A percentile compares a stretch with the other conserved stretches of the same genome.
These are phyloP conservation scores for Bombus breviceps DNA, from an alignment of 1,140 invertebrate genomes.

Conservation along the genomic window DNA sequence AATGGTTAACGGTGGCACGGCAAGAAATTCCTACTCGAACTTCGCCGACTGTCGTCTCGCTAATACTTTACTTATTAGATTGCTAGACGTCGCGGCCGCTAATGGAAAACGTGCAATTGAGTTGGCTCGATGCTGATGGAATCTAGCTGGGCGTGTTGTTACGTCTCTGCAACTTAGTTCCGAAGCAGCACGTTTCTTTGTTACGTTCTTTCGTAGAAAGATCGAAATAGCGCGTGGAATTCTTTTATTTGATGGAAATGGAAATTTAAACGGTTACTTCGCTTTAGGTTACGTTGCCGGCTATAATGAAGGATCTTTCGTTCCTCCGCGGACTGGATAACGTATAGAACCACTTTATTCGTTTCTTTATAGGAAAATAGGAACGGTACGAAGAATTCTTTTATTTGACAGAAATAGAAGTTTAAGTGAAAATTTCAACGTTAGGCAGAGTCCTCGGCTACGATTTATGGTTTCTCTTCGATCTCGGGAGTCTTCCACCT, in stretches of 20 bases:
- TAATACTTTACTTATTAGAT: constrained; percentile 44
- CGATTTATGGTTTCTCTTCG: too few relatives aligned
- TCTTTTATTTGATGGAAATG: not conserved
- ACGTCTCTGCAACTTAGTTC: not conserved
- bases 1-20: constrained; percentile 37
- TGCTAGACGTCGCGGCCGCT: constrained; percentile 26
- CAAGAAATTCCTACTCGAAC: constrained; percentile 38
- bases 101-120: constrained; percentile 37
- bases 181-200: not conserved
- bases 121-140: constrained; percentile 7
- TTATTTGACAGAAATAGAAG: too few relatives aligned
- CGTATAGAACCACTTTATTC: too few relatives aligned
- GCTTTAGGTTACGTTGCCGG: too few relatives aligned
- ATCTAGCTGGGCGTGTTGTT: not conserved
- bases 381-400: too few relatives aligned
- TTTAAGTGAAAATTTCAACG: too few relatives aligned
- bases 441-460: too few relatives aligned
- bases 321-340: too few relatives aligned
- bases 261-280: too few relatives aligned
- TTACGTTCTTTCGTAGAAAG: not conserved
- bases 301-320: too few relatives aligned
- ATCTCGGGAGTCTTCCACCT: too few relatives aligned
- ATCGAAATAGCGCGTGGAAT: not conserved
- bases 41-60: constrained; percentile 35
- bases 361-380: too few relatives aligned